Percentiles rank a stretch among this genome's conserved stretches.
phyloP scores from a whole-genome alignment of 2,888 invertebrate genomes.

The Hyppa rectilinea region DNA sequence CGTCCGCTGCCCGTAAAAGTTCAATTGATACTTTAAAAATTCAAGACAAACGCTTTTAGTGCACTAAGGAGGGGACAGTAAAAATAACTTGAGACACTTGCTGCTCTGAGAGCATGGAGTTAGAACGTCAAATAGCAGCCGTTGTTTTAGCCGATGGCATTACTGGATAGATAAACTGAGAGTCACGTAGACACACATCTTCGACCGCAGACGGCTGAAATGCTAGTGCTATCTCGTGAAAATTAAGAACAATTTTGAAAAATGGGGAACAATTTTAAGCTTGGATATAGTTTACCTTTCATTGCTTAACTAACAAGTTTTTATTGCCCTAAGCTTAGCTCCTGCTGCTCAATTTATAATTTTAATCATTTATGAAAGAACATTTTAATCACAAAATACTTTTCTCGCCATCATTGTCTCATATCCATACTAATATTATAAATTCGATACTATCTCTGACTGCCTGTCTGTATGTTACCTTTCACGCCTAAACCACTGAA shows the following conservation, averaged over 20 bases:
- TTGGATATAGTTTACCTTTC: background rate
- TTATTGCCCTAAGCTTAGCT: background rate
- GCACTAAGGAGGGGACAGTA: constrained; percentile 75
- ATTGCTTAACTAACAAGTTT: background rate
- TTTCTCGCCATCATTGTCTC: background rate
- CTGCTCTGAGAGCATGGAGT: constrained; percentile 72
- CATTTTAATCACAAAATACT: background rate
- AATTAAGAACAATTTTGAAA: constrained; percentile 6
- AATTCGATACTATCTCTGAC: too few species aligned
- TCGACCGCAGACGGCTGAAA: constrained; percentile 25
- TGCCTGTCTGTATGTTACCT: too few species aligned
- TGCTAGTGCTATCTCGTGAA: constrained; percentile 21
- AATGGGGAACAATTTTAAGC: background rate
- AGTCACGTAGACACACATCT: constrained; percentile 59
- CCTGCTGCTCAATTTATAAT: background rate
- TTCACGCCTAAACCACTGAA: too few species aligned
- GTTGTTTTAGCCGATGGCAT: constrained; percentile 82
- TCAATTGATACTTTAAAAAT: constrained; percentile 88
- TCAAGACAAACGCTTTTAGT: constrained; percentile 88
- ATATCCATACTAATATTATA: too few species aligned
- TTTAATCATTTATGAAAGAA: too few species aligned
- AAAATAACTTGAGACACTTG: constrained; percentile 84
- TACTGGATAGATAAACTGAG: constrained; percentile 80
- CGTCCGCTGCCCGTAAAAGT: constrained; percentile 76
- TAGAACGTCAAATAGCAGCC: constrained; percentile 79